phyloP scores from a whole-genome alignment of 1,140 invertebrate species.

The Lordiphosa stackelbergi region DNA sequence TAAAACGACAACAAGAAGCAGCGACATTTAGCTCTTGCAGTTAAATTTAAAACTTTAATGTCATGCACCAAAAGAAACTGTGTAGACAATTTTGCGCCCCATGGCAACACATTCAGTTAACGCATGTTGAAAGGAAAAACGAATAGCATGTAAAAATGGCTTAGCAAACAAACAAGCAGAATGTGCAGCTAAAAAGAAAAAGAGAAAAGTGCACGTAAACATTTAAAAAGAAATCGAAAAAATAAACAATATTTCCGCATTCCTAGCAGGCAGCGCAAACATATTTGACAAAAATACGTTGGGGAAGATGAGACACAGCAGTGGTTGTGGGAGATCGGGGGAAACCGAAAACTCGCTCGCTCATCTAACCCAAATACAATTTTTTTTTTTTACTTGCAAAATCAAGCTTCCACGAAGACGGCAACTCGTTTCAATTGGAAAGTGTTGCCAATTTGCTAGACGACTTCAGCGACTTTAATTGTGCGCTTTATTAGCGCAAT shows the following conservation, averaged over 20 bases:
- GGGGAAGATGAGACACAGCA: conserved; percentile 15
- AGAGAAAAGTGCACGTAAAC: conserved; percentile 57
- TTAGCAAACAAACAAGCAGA: conserved; percentile 33
- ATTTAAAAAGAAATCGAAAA: conserved; percentile 28
- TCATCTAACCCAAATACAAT: conserved; percentile 42
- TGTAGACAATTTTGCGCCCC: conserved; percentile 25
- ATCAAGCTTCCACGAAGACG: conserved; percentile 20
- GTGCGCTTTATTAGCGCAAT: conserved; percentile 73
- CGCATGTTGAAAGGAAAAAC: conserved; percentile 34
- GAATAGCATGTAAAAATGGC: conserved; percentile 41
- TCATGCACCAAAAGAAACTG: conserved; percentile 66
- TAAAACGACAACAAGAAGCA: conserved; percentile 11
- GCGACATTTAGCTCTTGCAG: conserved; percentile 22
- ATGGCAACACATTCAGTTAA: conserved; percentile 33
- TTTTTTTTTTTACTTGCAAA: conserved; percentile 7
- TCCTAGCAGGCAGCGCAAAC: conserved; percentile 38
- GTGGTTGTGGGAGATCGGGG: neutral
- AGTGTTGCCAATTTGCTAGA: conserved; percentile 70
- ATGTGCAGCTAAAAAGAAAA: conserved; percentile 23
- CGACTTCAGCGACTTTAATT: conserved; percentile 57
- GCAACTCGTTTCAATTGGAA: conserved; percentile 64
- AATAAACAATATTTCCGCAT: conserved; percentile 65
- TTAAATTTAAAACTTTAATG: conserved; percentile 75
- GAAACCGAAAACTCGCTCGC: conserved; percentile 10
- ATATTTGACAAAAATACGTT: conserved; percentile 63